Conservation (phyloP, 1,140 invertebrate species). For the Tetragnatha versicolor region DNA sequence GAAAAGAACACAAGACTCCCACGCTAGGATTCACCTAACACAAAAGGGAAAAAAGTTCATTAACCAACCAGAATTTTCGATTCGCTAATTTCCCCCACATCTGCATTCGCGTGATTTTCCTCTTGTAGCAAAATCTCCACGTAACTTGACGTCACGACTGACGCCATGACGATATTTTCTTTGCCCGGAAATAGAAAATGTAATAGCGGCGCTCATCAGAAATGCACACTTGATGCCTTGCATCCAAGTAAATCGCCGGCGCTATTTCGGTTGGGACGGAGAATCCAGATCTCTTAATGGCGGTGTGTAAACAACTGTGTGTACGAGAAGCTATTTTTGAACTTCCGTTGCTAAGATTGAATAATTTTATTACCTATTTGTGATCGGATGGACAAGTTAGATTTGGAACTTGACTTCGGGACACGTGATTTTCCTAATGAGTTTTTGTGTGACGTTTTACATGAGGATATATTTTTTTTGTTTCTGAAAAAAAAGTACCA, state of each 20-base stretch:
- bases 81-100: neutral
- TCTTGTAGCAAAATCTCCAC: neutral
- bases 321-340: constrained; percentile 3
- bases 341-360: too few relatives aligned
- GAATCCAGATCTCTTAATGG: neutral
- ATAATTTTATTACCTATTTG: too few relatives aligned
- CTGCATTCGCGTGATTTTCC: neutral
- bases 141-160: constrained; percentile 17
- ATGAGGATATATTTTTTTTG: too few relatives aligned
- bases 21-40: too few relatives aligned
- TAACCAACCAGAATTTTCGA: too few relatives aligned
- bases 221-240: neutral
- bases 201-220: neutral
- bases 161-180: constrained; percentile 12
- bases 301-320: constrained; percentile 6
- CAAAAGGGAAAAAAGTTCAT: too few relatives aligned
- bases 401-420: too few relatives aligned
- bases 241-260: neutral
- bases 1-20: too few relatives aligned
- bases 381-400: too few relatives aligned
- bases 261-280: constrained; percentile 20
- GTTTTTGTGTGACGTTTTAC: too few relatives aligned
- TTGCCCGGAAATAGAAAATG: constrained; percentile 22
- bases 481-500: too few relatives aligned
- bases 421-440: too few relatives aligned